Evolutionary conservation across 2,797 vertebrate species (phyloP), one percentile per base, ranked within the genome.

Genomic region (Rousettus madagascariensis): DNA sequence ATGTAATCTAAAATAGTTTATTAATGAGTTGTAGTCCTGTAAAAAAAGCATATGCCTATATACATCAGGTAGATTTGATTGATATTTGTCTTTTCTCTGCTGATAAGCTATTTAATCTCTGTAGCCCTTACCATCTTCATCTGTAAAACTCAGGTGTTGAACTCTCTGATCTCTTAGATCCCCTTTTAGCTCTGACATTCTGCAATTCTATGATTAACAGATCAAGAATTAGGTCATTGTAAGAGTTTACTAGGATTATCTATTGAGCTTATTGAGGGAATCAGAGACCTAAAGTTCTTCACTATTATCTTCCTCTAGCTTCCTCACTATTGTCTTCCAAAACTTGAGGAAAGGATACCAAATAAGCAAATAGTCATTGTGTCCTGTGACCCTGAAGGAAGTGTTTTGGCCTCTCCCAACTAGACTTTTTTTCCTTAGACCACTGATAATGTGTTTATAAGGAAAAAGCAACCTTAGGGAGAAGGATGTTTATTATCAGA

Each of bases 271-370:
- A 41, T 38, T 94, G 90, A 84, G 71, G 63, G 38, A 71, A 43
- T 63, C 24, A 80, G 66, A 94, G 49, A 63, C 66, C 53, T 75
- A 51, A 66, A 75, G n/a, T 63, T 84, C 77, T 90, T 93, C 66
- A 38, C 63, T 80, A 0, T 33, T 33, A 2, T 33, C 33, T 33
- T 33, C 33, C 33, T 33, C 33, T 33, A 33, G 33, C 33, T 33
- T 33, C 33, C 33, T 33, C 33, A 33, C 33, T 33, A 33, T 33
- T 33, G 33, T 33, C 33, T 33, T 33, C 33, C 33, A 33, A 82
- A 86, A 71, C 92, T 96, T 88, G 63, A 75, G 84, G 36, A 86
- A 91, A 83, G 28, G 24, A 61, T 75, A 83, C 41, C 79, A 59
- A 94, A 63, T 66, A 94, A 82, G 49, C 86, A 92, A 72, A 71